Percentiles rank a stretch among this genome's conserved stretches.
These are phyloP conservation scores for Hucho hucho DNA, from an alignment of 2,113 vertebrate species.

Conservation along the genomic window DNA sequence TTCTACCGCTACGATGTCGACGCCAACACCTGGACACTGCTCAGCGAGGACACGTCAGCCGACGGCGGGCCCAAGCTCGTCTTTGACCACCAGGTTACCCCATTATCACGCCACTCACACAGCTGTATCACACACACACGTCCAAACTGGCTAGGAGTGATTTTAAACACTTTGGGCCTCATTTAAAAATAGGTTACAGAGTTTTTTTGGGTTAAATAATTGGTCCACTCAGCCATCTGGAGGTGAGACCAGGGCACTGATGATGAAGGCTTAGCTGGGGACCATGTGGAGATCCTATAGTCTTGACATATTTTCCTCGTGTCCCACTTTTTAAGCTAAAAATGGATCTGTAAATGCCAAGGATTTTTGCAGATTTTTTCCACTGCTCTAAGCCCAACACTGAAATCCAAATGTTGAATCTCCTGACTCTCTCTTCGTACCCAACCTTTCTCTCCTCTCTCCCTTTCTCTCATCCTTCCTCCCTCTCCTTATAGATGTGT, in stretches of 20 bases:
- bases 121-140: neutral
- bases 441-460: neutral
- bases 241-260: too few relatives aligned
- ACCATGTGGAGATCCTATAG: too few relatives aligned
- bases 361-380: neutral
- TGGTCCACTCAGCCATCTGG: too few relatives aligned
- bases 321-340: neutral
- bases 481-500: conserved; percentile 84
- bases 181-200: neutral
- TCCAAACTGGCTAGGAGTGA: neutral
- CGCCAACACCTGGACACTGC: conserved; percentile 88
- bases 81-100: conserved; percentile 94
- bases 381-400: neutral
- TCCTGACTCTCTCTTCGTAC: neutral
- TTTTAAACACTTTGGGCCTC: too few relatives aligned
- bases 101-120: neutral
- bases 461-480: neutral
- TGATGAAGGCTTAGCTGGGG: too few relatives aligned
- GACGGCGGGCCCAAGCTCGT: conserved; percentile 96
- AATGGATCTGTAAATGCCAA: neutral
- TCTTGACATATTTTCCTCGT: neutral
- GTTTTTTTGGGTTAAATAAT: too few relatives aligned
- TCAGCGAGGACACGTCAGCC: conserved; percentile 93
- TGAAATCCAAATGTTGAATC: neutral
- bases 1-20: conserved; percentile 98